Percentiles rank a stretch among this genome's conserved stretches.
These are phyloP conservation scores for Sebastolobus altivelis DNA, from an alignment of 2,797 vertebrate genomes.

Conservation along the genomic window DNA sequence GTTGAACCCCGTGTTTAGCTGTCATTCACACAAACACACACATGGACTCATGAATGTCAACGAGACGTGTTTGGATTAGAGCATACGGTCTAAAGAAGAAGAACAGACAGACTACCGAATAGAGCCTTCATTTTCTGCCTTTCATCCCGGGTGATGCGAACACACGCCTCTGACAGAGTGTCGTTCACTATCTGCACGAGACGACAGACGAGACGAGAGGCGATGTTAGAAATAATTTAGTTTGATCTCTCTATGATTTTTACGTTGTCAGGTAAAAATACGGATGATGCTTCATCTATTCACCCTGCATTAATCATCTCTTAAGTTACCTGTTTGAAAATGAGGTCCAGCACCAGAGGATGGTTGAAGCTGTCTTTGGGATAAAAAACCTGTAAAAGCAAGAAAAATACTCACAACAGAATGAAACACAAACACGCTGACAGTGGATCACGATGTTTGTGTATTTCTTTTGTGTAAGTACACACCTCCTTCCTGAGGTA, in stretches of 20 bases:
- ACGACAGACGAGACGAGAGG: slow-evolving; percentile 21
- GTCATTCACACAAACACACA: slow-evolving; percentile 62
- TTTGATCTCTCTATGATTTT: slow-evolving; percentile 32
- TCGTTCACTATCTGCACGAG: slow-evolving; percentile 91
- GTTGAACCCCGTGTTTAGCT: slow-evolving; percentile 91
- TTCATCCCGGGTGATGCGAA: slow-evolving; percentile 94
- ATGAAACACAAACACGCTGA: not conserved
- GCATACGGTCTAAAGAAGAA: slow-evolving; percentile 26
- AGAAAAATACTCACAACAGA: slow-evolving; percentile 3
- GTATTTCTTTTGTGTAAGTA: not conserved
- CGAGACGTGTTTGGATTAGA: slow-evolving; percentile 37
- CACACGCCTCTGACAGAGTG: slow-evolving; percentile 92
- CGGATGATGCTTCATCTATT: not conserved
- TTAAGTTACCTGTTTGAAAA: slow-evolving; percentile 93
- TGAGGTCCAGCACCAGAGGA: slow-evolving; percentile 92
- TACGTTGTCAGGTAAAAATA: slow-evolving; percentile 15
- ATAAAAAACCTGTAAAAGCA: slow-evolving; percentile 92
- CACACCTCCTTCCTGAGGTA: slow-evolving; percentile 95
- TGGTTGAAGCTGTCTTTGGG: slow-evolving; percentile 94
- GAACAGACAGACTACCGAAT: slow-evolving; percentile 87
- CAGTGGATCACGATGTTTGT: not conserved
- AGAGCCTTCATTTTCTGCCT: slow-evolving; percentile 92
- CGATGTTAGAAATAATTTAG: slow-evolving; percentile 25
- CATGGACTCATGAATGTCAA: slow-evolving; percentile 47
- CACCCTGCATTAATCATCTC: not conserved